phyloP scores from a whole-genome alignment of 1,140 invertebrate genomes.

The Eupristina koningsbergeri region DNA sequence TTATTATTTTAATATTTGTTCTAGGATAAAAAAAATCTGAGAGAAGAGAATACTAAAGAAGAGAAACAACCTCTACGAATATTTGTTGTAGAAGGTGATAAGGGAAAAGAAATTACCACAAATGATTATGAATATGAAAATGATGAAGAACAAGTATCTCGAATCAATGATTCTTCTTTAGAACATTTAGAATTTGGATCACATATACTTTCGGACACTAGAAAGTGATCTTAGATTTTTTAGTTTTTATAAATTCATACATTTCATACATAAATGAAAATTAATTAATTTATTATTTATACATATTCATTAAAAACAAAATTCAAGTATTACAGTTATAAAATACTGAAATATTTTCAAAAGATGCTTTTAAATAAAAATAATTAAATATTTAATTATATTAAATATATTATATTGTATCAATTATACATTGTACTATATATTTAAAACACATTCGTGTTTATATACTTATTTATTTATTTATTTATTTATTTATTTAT shows the following conservation, averaged over 20 bases:
- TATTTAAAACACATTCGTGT: too few relatives aligned
- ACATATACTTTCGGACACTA: conserved; percentile 55
- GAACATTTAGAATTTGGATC: conserved; percentile 60
- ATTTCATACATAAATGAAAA: too few relatives aligned
- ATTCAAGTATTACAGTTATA: neutral
- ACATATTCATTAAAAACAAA: too few relatives aligned
- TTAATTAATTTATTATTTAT: too few relatives aligned
- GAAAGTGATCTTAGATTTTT: neutral
- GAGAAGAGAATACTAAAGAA: conserved; percentile 43
- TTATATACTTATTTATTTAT: conserved; percentile 26
- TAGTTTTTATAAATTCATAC: too few relatives aligned
- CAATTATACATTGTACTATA: too few relatives aligned
- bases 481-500: conserved; percentile 44
- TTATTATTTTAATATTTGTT: conserved; percentile 1
- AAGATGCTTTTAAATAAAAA: neutral
- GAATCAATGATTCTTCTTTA: neutral
- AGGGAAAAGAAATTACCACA: conserved; percentile 51
- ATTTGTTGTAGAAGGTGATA: conserved; percentile 70
- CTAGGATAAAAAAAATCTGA: conserved; percentile 27
- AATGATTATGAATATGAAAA: conserved; percentile 66
- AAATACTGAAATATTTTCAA: neutral
- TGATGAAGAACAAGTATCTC: conserved; percentile 54
- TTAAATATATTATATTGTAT: neutral
- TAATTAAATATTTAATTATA: neutral
- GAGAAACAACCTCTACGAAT: conserved; percentile 67